A percentile compares a stretch with the other conserved stretches of the same genome.
These are phyloP conservation scores for Mustela erminea DNA, from an alignment of 2,797 vertebrate genomes.

Conservation along the genomic window DNA sequence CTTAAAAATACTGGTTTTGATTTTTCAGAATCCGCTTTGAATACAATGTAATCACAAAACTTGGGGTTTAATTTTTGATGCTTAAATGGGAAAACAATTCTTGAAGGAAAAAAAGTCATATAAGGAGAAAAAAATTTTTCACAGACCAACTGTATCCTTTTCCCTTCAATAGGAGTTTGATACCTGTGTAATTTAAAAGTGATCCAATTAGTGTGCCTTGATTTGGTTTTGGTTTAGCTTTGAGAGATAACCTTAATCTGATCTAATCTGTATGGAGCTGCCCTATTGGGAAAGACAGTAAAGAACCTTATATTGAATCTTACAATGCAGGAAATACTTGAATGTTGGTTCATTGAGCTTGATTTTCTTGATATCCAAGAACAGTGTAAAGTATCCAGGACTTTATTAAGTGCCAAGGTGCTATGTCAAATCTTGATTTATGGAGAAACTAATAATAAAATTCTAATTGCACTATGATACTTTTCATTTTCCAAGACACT, in stretches of 20 bases:
- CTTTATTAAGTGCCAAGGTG: background rate
- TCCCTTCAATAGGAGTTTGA: background rate
- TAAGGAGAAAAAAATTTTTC: background rate
- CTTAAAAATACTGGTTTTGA: background rate
- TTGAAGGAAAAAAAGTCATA: background rate
- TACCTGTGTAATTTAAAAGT: constrained; percentile 50
- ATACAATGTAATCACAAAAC: background rate
- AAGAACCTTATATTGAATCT: constrained; percentile 20
- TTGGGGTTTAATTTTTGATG: constrained; percentile 3
- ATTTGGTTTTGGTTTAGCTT: constrained; percentile 1
- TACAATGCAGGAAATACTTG: background rate
- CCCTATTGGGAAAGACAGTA: background rate
- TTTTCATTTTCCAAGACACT: constrained; percentile 47
- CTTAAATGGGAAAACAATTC: background rate
- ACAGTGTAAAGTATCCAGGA: background rate
- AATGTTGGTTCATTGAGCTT: background rate
- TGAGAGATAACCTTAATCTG: background rate
- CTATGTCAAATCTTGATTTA: constrained; percentile 6
- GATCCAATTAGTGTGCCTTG: background rate
- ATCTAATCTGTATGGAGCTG: constrained; percentile 2
- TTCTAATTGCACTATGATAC: background rate
- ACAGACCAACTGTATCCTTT: background rate
- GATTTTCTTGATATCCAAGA: background rate
- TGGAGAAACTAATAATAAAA: background rate
- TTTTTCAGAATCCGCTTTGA: background rate